phyloP scores from a whole-genome alignment of 2,797 vertebrate species.

The Onychomys torridus region DNA sequence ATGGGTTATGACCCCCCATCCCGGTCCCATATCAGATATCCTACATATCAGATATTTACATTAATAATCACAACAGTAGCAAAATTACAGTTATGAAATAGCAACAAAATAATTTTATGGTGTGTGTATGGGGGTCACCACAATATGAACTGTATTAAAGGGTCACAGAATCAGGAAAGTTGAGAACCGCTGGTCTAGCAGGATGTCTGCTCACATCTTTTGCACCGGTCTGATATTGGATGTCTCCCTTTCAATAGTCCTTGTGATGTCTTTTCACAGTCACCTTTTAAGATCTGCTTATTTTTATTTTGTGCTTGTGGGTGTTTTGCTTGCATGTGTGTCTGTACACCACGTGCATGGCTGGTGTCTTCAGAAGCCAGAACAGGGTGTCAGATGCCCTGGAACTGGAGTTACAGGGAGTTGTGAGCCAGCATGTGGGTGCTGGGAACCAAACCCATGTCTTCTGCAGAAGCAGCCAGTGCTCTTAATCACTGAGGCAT shows the following conservation, averaged over 20 bases:
- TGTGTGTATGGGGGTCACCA: not conserved
- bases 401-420: not conserved
- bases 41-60: not conserved
- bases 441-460: not conserved
- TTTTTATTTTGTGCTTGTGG: not conserved
- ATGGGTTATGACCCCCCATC: not conserved
- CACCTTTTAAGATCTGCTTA: not conserved
- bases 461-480: not conserved
- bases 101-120: not conserved
- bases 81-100: not conserved
- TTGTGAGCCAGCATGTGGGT: not conserved
- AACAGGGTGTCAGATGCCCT: no score
- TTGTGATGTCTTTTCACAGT: not conserved
- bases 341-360: not conserved
- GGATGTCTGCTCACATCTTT: fast-evolving
- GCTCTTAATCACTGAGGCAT: not conserved
- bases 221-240: no score
- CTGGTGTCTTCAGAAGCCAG: not conserved
- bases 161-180: not conserved
- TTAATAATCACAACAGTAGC: not conserved
- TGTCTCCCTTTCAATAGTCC: not conserved
- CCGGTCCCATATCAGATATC: not conserved
- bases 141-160: not conserved
- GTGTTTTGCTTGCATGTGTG: not conserved
- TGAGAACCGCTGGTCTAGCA: fast-evolving